Evolutionary conservation across 2,888 invertebrate species (phyloP).

Genomic region (Callyntrura guangdongensis): DNA sequence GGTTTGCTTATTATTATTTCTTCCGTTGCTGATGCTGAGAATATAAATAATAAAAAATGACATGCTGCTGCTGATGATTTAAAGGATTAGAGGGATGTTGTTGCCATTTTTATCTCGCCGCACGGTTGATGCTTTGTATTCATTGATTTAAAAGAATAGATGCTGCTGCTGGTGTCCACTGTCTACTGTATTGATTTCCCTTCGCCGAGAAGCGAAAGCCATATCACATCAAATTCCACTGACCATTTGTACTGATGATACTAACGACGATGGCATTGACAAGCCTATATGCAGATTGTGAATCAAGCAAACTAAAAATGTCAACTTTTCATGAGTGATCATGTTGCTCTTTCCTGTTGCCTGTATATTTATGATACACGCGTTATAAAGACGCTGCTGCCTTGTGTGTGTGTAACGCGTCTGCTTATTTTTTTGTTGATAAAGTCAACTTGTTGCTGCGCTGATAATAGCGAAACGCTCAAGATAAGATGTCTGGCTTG

Average conservation of each 20-base stretch:
- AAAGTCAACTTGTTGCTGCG: background rate
- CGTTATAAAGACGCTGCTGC: background rate
- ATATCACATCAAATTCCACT: constrained; percentile 5
- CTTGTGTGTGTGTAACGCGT: background rate
- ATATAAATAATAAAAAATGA: constrained; percentile 50
- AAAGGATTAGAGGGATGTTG: constrained; percentile 35
- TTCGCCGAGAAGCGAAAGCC: background rate
- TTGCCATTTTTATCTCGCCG: constrained; percentile 42
- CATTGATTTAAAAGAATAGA: constrained; percentile 27
- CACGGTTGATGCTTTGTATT: background rate
- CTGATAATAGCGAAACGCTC: constrained; percentile 2
- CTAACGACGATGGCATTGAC: constrained; percentile 17
- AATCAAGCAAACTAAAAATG: constrained; percentile 58
- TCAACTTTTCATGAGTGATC: constrained; percentile 70
- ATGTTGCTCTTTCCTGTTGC: constrained; percentile 53
- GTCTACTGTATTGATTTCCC: constrained; percentile 47
- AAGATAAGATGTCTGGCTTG: constrained; percentile 25
- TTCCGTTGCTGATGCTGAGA: constrained; percentile 34
- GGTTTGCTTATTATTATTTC: background rate
- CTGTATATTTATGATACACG: background rate
- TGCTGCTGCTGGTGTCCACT: background rate
- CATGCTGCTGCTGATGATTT: constrained; percentile 37
- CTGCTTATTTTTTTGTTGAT: constrained; percentile 8
- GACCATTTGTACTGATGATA: background rate
- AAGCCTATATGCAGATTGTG: background rate